Evolutionary conservation across 2,888 invertebrate genomes (phyloP).

Genomic region (Coleophora flavipennella): DNA sequence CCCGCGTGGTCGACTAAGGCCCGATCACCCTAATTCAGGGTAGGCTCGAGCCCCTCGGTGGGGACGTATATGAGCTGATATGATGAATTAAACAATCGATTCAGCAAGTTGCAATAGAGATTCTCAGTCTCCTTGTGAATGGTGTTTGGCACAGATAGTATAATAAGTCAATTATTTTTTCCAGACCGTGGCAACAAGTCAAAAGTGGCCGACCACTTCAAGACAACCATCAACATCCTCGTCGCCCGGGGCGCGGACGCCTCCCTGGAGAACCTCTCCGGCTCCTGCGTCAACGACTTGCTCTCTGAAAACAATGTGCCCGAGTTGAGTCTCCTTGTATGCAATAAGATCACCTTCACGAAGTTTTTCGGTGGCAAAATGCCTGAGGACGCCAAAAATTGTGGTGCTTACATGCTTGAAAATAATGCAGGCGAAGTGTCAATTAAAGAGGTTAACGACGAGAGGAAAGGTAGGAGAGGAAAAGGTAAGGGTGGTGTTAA

Average conservation of each 20-base stretch:
- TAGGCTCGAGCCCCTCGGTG: too few species aligned
- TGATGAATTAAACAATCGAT: too few species aligned
- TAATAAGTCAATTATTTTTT: slow-evolving; percentile 9
- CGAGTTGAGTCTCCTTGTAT: slow-evolving; percentile 37
- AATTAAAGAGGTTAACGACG: slow-evolving; percentile 10
- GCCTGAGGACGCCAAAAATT: slow-evolving; percentile 7
- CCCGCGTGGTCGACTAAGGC: too few species aligned
- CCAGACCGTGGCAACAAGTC: slow-evolving; percentile 42
- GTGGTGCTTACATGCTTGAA: slow-evolving; percentile 30
- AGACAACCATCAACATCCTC: slow-evolving; percentile 48
- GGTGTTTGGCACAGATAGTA: too few species aligned
- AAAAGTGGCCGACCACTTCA: slow-evolving; percentile 31
- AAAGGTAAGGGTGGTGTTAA: background rate
- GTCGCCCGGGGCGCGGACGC: slow-evolving; percentile 57
- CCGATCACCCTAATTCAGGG: too few species aligned
- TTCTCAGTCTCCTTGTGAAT: background rate
- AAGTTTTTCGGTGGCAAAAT: slow-evolving; percentile 16
- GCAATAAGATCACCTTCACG: slow-evolving; percentile 27
- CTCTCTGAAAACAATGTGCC: slow-evolving; percentile 46
- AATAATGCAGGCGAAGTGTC: slow-evolving; percentile 25
- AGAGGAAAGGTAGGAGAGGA: background rate
- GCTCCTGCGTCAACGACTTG: slow-evolving; percentile 49
- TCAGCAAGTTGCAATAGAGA: background rate
- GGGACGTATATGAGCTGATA: too few species aligned
- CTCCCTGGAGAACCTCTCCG: slow-evolving; percentile 50